Base-by-base conservation (phyloP, 2,797 vertebrate species). In the Decapterus maruadsi region DNA sequence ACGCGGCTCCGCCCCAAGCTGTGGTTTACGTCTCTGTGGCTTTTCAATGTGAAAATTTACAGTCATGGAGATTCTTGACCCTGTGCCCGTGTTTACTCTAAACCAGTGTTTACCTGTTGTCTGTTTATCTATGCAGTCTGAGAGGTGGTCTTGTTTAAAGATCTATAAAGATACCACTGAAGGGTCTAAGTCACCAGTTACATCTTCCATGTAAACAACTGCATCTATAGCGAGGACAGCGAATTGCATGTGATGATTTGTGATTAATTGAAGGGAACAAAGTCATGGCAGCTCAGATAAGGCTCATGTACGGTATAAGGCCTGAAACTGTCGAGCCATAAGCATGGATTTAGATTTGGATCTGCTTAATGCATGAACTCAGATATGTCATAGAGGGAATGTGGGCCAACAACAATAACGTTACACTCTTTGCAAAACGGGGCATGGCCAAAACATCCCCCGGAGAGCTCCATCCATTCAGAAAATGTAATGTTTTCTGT, bases 341-440 rank as follows among this genome's bases (percentile, higher is more conserved):
- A 81, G 75, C 66, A 62, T 80, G 85, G 86, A 88, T 89, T 88
- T 84, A 87, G 85, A 87, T 87, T 74, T 19, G 50, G 68, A 91
- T 92, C 84, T 78, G 31, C 74, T 69, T 81, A 72, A 90, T 85
- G 85, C 83, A 78, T 63, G 62, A 85, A 80, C 26, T 79, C 53
- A 54, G 80, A 87, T 67, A 79, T 85, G 78, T 81, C 58, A 77
- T 6, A 22, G 72, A 64, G 62, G 68, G 55, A 72, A 87, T 81
- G 81, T 82, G 64, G 75, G 84, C 82, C 77, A 80, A 26, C 53
- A 80, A 54, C 69, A 75, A 67, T 53, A 61, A 77, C 55, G 63
- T 78, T 72, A 74, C 61, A 68, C 65, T 78, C 61, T 53, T 22
- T 43, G 40, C 50, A 74, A 80, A 79, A 81, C 64, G 76, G 16